phyloP scores from a whole-genome alignment of 2,888 invertebrate species.

The Acleris laterana region DNA sequence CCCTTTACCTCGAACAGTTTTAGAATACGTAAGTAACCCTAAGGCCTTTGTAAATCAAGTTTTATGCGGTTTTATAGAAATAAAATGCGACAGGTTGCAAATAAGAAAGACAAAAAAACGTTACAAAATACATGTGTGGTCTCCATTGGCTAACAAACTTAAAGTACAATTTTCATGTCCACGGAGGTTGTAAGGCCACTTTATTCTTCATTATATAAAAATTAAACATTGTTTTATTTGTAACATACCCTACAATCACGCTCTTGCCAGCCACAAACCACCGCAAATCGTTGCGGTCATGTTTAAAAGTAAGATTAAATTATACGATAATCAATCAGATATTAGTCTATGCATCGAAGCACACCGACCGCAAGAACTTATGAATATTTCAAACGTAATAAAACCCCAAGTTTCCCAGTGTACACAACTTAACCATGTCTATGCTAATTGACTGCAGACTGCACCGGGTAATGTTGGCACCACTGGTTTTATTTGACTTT shows the following conservation, averaged over 20 bases:
- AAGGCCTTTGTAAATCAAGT: too few relatives aligned
- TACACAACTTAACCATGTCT: conserved; percentile 48
- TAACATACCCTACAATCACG: neutral
- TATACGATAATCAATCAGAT: conserved; percentile 6
- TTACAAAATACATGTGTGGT: too few relatives aligned
- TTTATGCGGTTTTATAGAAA: too few relatives aligned
- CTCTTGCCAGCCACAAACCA: neutral
- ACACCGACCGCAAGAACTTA: conserved; percentile 9
- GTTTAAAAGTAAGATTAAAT: conserved; percentile 5
- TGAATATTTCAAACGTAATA: conserved; percentile 23
- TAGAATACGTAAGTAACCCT: too few relatives aligned
- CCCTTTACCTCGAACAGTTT: too few relatives aligned
- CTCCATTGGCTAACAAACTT: too few relatives aligned
- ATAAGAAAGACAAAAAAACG: too few relatives aligned
- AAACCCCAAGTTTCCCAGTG: conserved; percentile 42
- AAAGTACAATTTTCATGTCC: too few relatives aligned
- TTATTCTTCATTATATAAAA: too few relatives aligned
- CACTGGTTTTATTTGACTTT: conserved; percentile 48
- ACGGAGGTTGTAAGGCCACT: too few relatives aligned
- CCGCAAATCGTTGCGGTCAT: neutral
- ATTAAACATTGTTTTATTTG: too few relatives aligned
- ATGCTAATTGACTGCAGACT: conserved; percentile 62
- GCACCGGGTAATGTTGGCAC: conserved; percentile 41
- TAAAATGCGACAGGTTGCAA: too few relatives aligned
- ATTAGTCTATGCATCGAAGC: neutral